phyloP scores from a whole-genome alignment of 2,797 vertebrate species.

The Odontamblyopus rebecca region DNA sequence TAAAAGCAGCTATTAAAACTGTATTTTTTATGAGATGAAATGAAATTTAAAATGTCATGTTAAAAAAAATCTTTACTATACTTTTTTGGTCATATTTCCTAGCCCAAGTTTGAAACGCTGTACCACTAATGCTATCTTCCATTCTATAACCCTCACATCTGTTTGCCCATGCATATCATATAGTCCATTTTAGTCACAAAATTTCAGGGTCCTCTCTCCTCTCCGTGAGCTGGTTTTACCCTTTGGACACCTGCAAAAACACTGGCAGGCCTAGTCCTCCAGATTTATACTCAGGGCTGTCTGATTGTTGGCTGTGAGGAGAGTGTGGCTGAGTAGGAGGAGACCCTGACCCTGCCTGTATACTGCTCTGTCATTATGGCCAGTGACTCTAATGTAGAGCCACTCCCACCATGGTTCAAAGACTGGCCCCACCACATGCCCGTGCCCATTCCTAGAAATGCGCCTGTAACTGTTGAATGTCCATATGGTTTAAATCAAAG shows the following conservation, averaged over 20 bases:
- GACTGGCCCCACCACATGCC: slow-evolving; percentile 57
- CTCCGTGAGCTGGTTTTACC: slow-evolving; percentile 29
- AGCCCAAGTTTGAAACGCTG: no score
- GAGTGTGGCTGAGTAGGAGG: slow-evolving; percentile 59
- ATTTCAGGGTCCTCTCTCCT: slow-evolving; percentile 50
- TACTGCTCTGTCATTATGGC: slow-evolving; percentile 70
- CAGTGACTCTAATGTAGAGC: slow-evolving; percentile 60
- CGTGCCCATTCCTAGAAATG: slow-evolving; percentile 32
- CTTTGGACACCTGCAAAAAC: slow-evolving; percentile 65
- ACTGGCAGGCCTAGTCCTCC: slow-evolving; percentile 27
- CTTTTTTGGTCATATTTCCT: no score
- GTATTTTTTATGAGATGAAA: no score
- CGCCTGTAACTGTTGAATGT: slow-evolving; percentile 22
- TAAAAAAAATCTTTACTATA: no score
- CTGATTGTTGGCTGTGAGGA: slow-evolving; percentile 47
- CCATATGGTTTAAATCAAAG: slow-evolving; percentile 35
- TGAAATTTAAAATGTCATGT: no score
- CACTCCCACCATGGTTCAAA: slow-evolving; percentile 72
- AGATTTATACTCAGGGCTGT: slow-evolving; percentile 50
- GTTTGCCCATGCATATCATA: slow-evolving; percentile 15
- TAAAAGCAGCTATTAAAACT: no score
- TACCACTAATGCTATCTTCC: slow-evolving; percentile 37
- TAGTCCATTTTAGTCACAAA: slow-evolving; percentile 38
- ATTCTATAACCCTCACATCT: slow-evolving; percentile 26
- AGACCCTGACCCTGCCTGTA: slow-evolving; percentile 63